These are phyloP conservation scores for Dasyprocta punctata DNA, from an alignment of 2,113 vertebrate species.

Conservation along the genomic window DNA sequence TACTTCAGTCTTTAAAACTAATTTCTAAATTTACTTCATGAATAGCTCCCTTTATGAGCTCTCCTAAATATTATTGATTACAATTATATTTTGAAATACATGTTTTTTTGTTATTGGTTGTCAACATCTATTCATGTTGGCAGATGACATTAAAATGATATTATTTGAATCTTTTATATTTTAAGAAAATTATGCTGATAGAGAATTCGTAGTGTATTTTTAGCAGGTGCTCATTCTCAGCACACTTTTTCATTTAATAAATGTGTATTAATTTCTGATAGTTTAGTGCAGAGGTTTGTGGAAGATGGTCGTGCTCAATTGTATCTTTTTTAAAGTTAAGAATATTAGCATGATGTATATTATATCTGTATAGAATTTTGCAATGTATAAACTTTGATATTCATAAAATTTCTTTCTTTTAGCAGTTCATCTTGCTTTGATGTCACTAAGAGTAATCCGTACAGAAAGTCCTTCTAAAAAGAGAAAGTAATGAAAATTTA, in stretches of 20 bases:
- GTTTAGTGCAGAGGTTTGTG: background rate
- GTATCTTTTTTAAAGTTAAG: background rate
- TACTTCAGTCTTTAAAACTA: background rate
- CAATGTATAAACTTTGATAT: background rate
- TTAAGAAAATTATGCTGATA: background rate
- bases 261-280: background rate
- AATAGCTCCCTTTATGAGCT: background rate
- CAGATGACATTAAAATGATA: background rate
- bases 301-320: background rate
- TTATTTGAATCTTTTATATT: background rate
- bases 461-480: background rate
- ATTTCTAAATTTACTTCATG: background rate
- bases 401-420: background rate
- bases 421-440: background rate
- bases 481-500: background rate
- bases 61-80: background rate
- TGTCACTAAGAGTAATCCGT: background rate
- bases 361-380: background rate
- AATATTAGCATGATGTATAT: background rate
- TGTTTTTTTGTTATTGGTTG: background rate
- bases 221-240: background rate
- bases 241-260: background rate
- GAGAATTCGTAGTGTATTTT: background rate
- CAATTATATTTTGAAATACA: background rate
- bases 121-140: background rate